A percentile compares a stretch with the other conserved stretches of the same genome.
These are phyloP conservation scores for Manis crassicaudata DNA, from an alignment of 2,797 vertebrate genomes.

Conservation along the genomic window DNA sequence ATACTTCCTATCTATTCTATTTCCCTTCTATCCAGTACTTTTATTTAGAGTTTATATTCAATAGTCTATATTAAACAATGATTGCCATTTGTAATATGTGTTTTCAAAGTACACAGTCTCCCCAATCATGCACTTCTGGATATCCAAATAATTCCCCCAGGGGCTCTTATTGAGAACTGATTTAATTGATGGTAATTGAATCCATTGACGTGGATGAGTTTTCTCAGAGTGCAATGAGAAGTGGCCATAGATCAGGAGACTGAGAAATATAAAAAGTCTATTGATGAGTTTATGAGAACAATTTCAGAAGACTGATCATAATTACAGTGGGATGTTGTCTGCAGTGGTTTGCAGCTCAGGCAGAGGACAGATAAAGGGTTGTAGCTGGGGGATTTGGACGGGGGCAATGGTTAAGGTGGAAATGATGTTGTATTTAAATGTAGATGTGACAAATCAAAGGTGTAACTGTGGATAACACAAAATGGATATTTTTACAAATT, in stretches of 20 bases:
- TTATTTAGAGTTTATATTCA: background rate
- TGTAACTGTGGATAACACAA: background rate
- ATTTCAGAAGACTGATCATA: slow-evolving; percentile 17
- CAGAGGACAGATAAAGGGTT: background rate
- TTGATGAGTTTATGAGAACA: slow-evolving; percentile 24
- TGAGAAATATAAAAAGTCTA: slow-evolving; percentile 50
- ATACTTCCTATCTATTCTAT: slow-evolving; percentile 6
- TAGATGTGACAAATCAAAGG: background rate
- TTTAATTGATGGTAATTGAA: slow-evolving; percentile 42
- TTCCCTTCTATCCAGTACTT: background rate
- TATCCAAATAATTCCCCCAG: background rate
- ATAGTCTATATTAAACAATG: background rate
- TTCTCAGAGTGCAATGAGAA: slow-evolving; percentile 21
- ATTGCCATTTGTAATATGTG: background rate
- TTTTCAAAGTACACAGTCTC: slow-evolving; percentile 37
- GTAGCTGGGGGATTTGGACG: background rate
- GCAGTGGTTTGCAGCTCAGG: slow-evolving; percentile 12
- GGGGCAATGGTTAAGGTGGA: slow-evolving; percentile 25
- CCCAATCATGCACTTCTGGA: background rate
- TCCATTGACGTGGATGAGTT: slow-evolving; percentile 19
- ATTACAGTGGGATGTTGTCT: background rate
- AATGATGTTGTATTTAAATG: background rate
- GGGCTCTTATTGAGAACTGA: slow-evolving; percentile 21
- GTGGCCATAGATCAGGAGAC: slow-evolving; percentile 8
- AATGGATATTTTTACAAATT: background rate